Conservation (phyloP, 2,113 vertebrate genomes). For the Sclerurus mexicanus region DNA sequence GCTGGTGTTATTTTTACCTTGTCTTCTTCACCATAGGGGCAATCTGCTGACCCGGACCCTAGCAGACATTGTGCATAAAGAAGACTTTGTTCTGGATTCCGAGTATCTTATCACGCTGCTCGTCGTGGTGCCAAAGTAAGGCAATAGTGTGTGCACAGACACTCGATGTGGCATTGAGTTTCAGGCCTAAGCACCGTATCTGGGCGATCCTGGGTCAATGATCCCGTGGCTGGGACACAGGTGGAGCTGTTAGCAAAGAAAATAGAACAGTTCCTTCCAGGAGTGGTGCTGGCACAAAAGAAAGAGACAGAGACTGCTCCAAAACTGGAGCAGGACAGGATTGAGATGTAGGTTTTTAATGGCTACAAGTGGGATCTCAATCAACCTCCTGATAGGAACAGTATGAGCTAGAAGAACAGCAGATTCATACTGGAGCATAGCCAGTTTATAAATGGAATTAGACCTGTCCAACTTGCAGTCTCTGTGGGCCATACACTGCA, state of each 20-base stretch:
- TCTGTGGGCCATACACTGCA: not conserved
- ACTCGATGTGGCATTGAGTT: not conserved
- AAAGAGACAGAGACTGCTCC: not conserved
- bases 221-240: not conserved
- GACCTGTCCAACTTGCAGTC: not conserved
- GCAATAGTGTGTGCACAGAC: not conserved
- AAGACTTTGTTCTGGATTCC: slow-evolving; percentile 90
- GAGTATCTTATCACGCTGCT: slow-evolving; percentile 93
- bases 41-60: slow-evolving; percentile 85
- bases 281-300: not conserved
- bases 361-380: not conserved
- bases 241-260: not conserved
- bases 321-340: not conserved
- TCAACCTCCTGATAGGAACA: not conserved
- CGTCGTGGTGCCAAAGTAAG: slow-evolving; percentile 90
- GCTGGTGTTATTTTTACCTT: not conserved
- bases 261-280: not conserved
- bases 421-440: not conserved
- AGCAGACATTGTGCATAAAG: slow-evolving; percentile 84
- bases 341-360: not conserved
- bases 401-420: not conserved
- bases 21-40: slow-evolving; percentile 70
- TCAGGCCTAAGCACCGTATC: rapidly evolving
- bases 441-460: not conserved
- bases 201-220: rapidly evolving